These are phyloP conservation scores for Tarsius wallacei DNA, from an alignment of 2,797 vertebrate genomes.

Conservation along the genomic window DNA sequence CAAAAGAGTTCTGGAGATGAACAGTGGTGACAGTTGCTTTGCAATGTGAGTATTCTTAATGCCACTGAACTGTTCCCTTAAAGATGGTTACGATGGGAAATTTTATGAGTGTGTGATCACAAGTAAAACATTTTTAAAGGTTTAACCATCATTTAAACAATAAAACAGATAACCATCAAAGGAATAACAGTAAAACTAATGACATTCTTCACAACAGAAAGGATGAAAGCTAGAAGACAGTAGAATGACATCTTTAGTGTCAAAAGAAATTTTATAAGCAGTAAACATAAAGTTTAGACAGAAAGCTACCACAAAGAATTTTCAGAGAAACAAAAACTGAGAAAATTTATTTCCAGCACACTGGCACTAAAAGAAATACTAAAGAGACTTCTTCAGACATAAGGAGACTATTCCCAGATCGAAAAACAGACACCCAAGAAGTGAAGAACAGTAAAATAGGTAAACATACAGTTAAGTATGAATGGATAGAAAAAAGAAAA, in stretches of 20 bases:
- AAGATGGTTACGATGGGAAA: background rate
- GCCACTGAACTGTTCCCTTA: background rate
- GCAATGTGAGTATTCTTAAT: background rate
- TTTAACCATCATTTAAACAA: background rate
- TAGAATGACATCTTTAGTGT: background rate
- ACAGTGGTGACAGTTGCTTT: background rate
- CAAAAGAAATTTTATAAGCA: background rate
- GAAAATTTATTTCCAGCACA: background rate
- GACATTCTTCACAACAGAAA: background rate
- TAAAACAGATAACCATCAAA: constrained; percentile 14
- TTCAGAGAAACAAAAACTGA: background rate
- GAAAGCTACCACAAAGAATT: background rate
- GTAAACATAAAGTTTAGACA: background rate
- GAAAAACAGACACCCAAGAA: background rate
- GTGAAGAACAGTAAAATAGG: background rate
- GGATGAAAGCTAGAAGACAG: background rate
- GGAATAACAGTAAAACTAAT: background rate
- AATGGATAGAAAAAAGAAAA: no score
- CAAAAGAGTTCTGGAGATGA: background rate
- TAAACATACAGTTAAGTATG: background rate
- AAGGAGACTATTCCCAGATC: background rate
- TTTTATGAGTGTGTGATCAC: background rate
- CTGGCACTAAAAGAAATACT: background rate
- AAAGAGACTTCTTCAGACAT: background rate
- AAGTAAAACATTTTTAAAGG: background rate